Evolutionary conservation across 1,140 invertebrate genomes (phyloP).

Genomic region (Orussus abietinus): DNA sequence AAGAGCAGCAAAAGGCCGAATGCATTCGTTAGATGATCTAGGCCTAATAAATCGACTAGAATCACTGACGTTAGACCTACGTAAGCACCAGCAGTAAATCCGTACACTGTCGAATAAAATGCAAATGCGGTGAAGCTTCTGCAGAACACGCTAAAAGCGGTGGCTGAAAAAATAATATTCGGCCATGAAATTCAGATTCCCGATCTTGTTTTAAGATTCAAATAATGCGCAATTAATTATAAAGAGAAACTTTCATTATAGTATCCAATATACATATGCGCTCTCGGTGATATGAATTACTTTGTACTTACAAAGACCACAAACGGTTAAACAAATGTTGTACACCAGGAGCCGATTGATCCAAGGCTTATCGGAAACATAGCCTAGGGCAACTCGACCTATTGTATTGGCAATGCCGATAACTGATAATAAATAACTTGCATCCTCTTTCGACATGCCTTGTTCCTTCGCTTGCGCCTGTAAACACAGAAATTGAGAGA

Average conservation of each 20-base stretch:
- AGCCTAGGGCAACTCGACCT: slow-evolving; percentile 82
- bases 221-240: not conserved
- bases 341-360: slow-evolving; percentile 86
- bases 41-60: slow-evolving; percentile 78
- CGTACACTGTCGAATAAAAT: slow-evolving; percentile 78
- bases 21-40: slow-evolving; percentile 86
- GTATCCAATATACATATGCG: not conserved
- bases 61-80: slow-evolving; percentile 90
- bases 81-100: slow-evolving; percentile 87
- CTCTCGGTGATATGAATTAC: no score
- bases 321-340: slow-evolving; percentile 78
- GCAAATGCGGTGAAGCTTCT: slow-evolving; percentile 65
- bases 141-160: slow-evolving; percentile 71
- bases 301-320: slow-evolving; percentile 69
- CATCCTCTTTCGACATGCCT: slow-evolving; percentile 55
- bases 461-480: slow-evolving; percentile 62
- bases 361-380: slow-evolving; percentile 82
- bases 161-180: slow-evolving; percentile 71
- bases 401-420: slow-evolving; percentile 85
- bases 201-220: no score
- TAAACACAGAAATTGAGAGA: no score
- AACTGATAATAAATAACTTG: slow-evolving; percentile 68
- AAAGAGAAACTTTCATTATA: slow-evolving; percentile 3
- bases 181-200: no score
- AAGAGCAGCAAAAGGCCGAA: slow-evolving; percentile 89